Evolutionary conservation across 2,113 vertebrate species (phyloP), one percentile per base, ranked within the genome.

Genomic region (Myrmecobius fasciatus): DNA sequence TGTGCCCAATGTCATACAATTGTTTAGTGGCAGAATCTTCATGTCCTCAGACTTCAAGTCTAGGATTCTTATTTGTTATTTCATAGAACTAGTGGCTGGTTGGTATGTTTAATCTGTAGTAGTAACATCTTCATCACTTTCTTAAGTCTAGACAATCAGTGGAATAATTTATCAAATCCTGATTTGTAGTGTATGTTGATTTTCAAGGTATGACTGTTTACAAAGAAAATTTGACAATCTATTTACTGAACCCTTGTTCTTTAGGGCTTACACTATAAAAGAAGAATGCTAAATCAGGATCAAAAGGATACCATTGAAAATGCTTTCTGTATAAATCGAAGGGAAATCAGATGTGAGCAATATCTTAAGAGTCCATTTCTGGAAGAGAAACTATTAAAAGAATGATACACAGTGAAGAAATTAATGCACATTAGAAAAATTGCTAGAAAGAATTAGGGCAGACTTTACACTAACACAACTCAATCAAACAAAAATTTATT

Each of bases 341-440:
- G 49, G 49, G 9, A 51, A 94, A 94, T 91, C n/a, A 91, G 88
- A 28, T 92, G 7, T 92, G 91, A 94, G 90, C 31, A 53, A 75
- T 22, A 95, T 28, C 11, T 53, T n/a, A 24, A 83, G 6, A 75
- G 67, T 20, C 17, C 3, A 3, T 83, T 43, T 1, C 17, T 83
- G 1, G 5, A n/a, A 43, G 67, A n/a, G n/a, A 83, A 75, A 75
- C 20, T 75, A 3, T 20, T 22, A 43, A 43, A 75, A 67, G 56
- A 83, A 24, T 3, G 26, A 26, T 54, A 26, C 17, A 75, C 3
- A 83, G 1, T 22, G 20, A 83, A n/a, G 14, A 83, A n/a, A 83
- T 43, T 43, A n/a, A 83, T 83, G 17, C 1, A 75, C 2, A 43
- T 43, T 43, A n/a, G 36, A 43, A 83, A 83, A 83, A 22, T 22